Evolutionary conservation across 1,140 invertebrate species (phyloP), one percentile per base, ranked within the genome.

Genomic region (Epicauta chinensis): DNA sequence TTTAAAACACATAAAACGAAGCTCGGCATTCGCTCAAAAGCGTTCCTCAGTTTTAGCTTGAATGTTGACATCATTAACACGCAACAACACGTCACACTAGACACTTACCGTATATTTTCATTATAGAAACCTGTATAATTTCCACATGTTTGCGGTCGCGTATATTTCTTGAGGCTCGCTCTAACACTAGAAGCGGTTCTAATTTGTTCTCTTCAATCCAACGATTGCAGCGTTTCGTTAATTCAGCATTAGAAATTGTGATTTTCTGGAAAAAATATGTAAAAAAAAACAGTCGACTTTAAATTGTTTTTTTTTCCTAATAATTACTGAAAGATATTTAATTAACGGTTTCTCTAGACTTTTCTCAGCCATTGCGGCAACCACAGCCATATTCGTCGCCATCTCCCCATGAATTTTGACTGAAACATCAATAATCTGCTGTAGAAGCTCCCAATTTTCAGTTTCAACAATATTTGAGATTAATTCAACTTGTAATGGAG

Each of bases 401-500:
- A 63, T 61, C 10, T 55, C 10, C 0, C 77, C 76, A 53, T 77
- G 70, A 10, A 77, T 63, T 30, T 59, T 60, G 29, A 55, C 64
- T 12, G 71, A 67, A 1, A 64, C 53, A 29, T 65, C 58, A 3
- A 77, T 58, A 2, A 79, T 64, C 16, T 65, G 63, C 15, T 77
- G 62, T 2, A 73, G 62, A 12, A 73, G 51, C 43, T 70, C 66
- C 35, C 64, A 61, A 53, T 73, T 68, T 32, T 66, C 63, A 3
- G 63, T 56, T 16, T 62, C 52, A 3, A 78, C 38, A 32, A 80
- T 63, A 48, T 55, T 59, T 41, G 61, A 68, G 1, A 81, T 49
- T 0, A 81, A 23, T 64, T 80, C 78, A 47, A 80, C 71, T 58
- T 76, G 75, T 9, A 79, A 57, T 0, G 80, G 80, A 1, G 73